These are phyloP conservation scores for Lates japonicus DNA, from an alignment of 2,797 vertebrate genomes.

Conservation along the genomic window DNA sequence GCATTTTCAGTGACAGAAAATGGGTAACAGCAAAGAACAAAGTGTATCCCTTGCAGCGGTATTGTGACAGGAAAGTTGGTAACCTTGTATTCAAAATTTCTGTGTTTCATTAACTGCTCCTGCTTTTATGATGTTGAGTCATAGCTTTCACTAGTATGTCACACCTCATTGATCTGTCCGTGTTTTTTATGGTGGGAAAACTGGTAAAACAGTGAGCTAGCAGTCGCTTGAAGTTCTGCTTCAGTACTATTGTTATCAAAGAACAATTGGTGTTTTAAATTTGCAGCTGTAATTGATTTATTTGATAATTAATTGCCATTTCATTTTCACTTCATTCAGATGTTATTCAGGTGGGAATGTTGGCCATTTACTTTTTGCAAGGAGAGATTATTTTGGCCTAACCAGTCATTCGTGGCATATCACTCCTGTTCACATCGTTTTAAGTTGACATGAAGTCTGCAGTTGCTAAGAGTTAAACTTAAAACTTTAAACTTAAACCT, in stretches of 20 bases:
- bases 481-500: background rate
- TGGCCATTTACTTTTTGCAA: background rate
- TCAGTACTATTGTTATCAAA: too few species aligned
- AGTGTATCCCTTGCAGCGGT: background rate
- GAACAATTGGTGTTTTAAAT: background rate
- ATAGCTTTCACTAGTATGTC: background rate
- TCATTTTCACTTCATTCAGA: background rate
- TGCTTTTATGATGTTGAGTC: background rate
- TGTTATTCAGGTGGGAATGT: background rate
- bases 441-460: too few species aligned
- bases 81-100: background rate
- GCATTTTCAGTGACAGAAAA: constrained; percentile 33
- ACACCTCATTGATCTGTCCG: background rate
- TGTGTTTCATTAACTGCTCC: background rate
- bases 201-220: background rate
- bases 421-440: too few species aligned
- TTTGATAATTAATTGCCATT: background rate
- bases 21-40: constrained; percentile 24
- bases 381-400: too few species aligned
- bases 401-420: too few species aligned
- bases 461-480: background rate
- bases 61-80: constrained; percentile 2
- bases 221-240: background rate
- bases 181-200: background rate
- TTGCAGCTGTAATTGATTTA: background rate